phyloP scores from a whole-genome alignment of 23 tunicate species.

The Clavelina lepadiformis region DNA sequence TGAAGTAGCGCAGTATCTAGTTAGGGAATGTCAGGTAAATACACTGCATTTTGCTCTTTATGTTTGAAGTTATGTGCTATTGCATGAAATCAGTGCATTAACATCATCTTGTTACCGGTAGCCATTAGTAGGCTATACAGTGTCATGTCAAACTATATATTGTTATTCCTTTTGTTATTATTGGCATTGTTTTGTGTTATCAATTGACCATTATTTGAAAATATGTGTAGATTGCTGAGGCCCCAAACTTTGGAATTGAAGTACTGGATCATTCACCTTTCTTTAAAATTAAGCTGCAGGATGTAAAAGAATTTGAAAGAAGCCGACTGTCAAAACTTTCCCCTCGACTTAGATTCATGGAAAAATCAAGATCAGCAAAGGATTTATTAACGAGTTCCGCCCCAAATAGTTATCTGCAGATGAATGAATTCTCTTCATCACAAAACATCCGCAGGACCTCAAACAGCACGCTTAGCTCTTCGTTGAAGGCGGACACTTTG shows the following conservation, averaged over 20 bases:
- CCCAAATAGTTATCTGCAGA: conserved; percentile 3
- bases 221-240: conserved; percentile 9
- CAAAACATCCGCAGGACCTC: background rate
- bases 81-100: too few species aligned
- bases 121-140: too few species aligned
- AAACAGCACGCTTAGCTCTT: background rate
- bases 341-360: conserved; percentile 1
- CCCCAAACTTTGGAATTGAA: conserved; percentile 16
- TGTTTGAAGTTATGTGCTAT: too few species aligned
- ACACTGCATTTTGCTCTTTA: background rate
- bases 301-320: background rate
- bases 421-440: background rate
- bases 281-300: conserved; percentile 1
- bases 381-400: conserved; percentile 12
- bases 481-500: background rate
- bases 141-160: too few species aligned
- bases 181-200: too few species aligned
- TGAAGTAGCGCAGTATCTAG: conserved; percentile 28
- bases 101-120: too few species aligned
- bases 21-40: conserved; percentile 44
- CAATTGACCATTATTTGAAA: too few species aligned
- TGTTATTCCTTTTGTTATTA: too few species aligned
- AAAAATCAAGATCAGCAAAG: conserved; percentile 2
- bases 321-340: background rate
- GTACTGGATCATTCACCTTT: conserved; percentile 15